These are phyloP conservation scores for Acarapis woodi DNA, from an alignment of 1,140 invertebrate genomes.

Conservation along the genomic window DNA sequence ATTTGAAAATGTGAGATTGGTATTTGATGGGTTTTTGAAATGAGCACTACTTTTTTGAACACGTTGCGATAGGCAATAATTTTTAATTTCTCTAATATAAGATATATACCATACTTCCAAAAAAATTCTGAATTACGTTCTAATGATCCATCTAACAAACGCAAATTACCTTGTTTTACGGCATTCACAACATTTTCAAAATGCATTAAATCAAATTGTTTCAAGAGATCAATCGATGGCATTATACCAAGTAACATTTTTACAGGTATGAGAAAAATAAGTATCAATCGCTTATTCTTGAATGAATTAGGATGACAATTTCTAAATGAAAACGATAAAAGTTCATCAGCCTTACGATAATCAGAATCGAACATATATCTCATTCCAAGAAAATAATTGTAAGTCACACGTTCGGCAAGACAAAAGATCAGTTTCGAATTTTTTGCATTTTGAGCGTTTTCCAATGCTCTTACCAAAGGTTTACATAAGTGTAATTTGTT, in stretches of 20 bases:
- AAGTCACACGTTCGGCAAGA: constrained; percentile 52
- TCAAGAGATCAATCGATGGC: constrained; percentile 40
- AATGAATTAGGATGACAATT: constrained; percentile 47
- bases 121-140: constrained; percentile 63
- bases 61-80: constrained; percentile 81
- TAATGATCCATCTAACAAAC: constrained; percentile 52
- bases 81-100: constrained; percentile 85
- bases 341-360: constrained; percentile 68
- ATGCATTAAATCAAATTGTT: constrained; percentile 65
- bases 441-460: constrained; percentile 47
- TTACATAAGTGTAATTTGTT: constrained; percentile 91
- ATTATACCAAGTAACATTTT: constrained; percentile 85
- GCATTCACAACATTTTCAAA: constrained; percentile 62
- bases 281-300: constrained; percentile 70
- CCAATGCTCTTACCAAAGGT: constrained; percentile 79
- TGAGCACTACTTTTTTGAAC: constrained; percentile 73
- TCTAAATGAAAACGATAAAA: constrained; percentile 68
- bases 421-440: constrained; percentile 67
- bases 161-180: constrained; percentile 53
- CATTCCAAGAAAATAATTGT: constrained; percentile 81
- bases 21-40: constrained; percentile 63
- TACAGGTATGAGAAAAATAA: constrained; percentile 85
- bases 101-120: constrained; percentile 75
- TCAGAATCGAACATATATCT: constrained; percentile 96
- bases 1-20: constrained; percentile 48